Percentiles rank a stretch among this genome's conserved stretches.
phyloP scores from a whole-genome alignment of 2,797 vertebrate genomes.

The Trachops cirrhosus region DNA sequence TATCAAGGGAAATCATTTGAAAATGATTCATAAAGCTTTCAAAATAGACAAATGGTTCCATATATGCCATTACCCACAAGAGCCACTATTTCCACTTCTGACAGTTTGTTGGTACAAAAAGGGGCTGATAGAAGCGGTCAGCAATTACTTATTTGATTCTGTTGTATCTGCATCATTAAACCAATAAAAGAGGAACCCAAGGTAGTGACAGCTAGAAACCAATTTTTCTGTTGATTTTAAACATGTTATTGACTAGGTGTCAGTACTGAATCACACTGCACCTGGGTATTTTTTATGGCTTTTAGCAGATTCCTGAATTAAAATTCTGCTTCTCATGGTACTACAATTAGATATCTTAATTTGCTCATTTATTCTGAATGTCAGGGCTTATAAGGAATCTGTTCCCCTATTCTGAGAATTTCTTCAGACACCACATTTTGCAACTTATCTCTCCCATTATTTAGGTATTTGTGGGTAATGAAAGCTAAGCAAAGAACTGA shows the following conservation, averaged over 20 bases:
- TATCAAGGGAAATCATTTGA: slow-evolving; percentile 47
- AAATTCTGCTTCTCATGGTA: background rate
- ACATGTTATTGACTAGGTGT: background rate
- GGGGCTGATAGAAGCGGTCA: background rate
- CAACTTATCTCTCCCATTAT: background rate
- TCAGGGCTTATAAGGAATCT: background rate
- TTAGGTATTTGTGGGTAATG: background rate
- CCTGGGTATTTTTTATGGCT: background rate
- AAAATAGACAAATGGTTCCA: slow-evolving; percentile 35
- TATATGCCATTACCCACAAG: slow-evolving; percentile 18
- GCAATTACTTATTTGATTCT: slow-evolving; percentile 39
- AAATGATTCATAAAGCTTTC: slow-evolving; percentile 63
- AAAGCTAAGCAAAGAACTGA: slow-evolving; percentile 14
- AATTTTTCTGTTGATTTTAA: slow-evolving; percentile 52
- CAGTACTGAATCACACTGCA: background rate
- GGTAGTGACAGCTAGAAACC: background rate
- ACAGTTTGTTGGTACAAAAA: background rate
- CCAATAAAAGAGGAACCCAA: slow-evolving; percentile 40
- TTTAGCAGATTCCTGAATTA: slow-evolving; percentile 30
- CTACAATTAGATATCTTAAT: background rate
- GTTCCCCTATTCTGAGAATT: background rate
- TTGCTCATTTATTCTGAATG: slow-evolving; percentile 11
- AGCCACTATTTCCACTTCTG: slow-evolving; percentile 31
- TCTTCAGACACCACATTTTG: background rate
- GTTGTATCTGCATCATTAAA: slow-evolving; percentile 28